Base-by-base conservation (phyloP, 2,797 vertebrate genomes). In the Hyperoplus immaculatus region DNA sequence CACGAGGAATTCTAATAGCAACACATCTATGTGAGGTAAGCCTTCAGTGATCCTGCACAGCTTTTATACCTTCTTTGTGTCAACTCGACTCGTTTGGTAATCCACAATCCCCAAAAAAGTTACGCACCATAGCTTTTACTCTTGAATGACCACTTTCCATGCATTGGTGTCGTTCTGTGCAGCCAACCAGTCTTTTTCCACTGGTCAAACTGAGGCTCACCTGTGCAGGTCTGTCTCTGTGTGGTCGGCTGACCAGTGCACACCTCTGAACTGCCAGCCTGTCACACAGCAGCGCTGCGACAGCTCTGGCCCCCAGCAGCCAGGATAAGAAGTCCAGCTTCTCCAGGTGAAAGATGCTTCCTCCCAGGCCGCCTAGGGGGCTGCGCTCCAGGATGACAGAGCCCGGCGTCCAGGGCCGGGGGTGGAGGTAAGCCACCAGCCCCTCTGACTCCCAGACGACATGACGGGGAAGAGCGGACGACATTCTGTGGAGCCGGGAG, bases 331-430 rank as follows among this genome's bases (percentile, higher is more conserved):
- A 95, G 4, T 91, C 89, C 0, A 60, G 58, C 77, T 94, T 89
- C 5, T 80, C 76, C 72, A 95, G 72, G 9, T 91, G 87, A 83
- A 96, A 95, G 71, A 96, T 70, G 81, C 92, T 91, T 38, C 76
- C 72, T 51, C 72, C 90, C 0, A 58, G 36, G 1, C 55, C 11
- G 18, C 79, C 64, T 0, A 75, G 73, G 2, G n/a, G 4, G 50
- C 75, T 83, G 53, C 80, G 61, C 78, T 94, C 93, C 80, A 95
- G 72, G 46, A 95, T 73, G 0, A 94, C 91, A 1, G 90, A 88
- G 43, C 94, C 95, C 0, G 94, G 93, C 14, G 94, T 96, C 94
- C 95, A 96, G 5, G 95, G 95, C 8, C 69, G 84, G 7, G 91
- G 87, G 54, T 95, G 85, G 1, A 96, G 92, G 82, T 93, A 91